Evolutionary conservation across 1,140 invertebrate species (phyloP).

Genomic region (Schlechtendalia chinensis): DNA sequence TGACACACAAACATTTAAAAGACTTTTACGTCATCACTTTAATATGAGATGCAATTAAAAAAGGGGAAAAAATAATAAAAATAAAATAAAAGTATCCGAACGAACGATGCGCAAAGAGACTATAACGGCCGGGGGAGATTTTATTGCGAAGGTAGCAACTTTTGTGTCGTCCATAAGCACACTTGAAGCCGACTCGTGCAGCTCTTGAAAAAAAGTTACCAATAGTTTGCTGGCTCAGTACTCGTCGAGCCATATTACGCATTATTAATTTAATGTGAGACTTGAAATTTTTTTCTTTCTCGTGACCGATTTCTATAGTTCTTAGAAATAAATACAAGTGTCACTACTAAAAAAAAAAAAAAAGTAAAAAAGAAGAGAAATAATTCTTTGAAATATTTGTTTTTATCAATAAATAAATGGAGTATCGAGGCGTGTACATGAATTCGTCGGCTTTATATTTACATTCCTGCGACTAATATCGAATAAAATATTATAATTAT

Average conservation of each 20-base stretch:
- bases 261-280: slow-evolving; percentile 31
- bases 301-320: slow-evolving; percentile 4
- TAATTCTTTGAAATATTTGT: no score
- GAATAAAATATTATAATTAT: no score
- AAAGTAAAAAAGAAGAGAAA: no score
- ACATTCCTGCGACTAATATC: no score
- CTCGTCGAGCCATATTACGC: slow-evolving; percentile 32
- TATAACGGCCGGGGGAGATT: not conserved
- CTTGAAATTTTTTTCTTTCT: slow-evolving; percentile 23
- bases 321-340: slow-evolving; percentile 6
- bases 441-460: no score
- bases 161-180: slow-evolving; percentile 11
- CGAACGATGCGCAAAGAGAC: slow-evolving; percentile 11
- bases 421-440: no score
- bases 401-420: no score
- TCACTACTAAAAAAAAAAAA: no score
- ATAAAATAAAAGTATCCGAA: slow-evolving; percentile 19
- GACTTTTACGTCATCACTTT: slow-evolving; percentile 36
- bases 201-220: slow-evolving; percentile 20
- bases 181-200: slow-evolving; percentile 15
- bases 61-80: not conserved
- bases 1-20: slow-evolving; percentile 29
- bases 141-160: slow-evolving; percentile 31
- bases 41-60: slow-evolving; percentile 35
- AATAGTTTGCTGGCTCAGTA: slow-evolving; percentile 23